A percentile compares a stretch with the other conserved stretches of the same genome.
Conservation (phyloP, 1,140 invertebrate species). For the Drosophila burlai region DNA sequence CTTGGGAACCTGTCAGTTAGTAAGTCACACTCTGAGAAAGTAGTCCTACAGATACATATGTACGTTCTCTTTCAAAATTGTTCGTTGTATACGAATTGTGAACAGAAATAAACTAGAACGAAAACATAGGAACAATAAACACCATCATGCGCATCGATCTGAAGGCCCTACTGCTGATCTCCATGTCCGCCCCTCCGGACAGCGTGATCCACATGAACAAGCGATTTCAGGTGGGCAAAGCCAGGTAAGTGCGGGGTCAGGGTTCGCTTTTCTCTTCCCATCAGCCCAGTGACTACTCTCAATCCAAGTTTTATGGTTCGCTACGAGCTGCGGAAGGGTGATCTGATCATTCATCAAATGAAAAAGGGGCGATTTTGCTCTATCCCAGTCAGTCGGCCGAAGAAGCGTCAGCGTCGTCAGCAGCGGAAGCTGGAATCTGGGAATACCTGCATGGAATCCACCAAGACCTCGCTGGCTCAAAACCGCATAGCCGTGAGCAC, state of each 20-base stretch:
- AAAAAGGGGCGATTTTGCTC: background rate
- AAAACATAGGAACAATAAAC: background rate
- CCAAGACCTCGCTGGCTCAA: background rate
- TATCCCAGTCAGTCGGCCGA: background rate
- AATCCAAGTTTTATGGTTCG: slow-evolving; percentile 38
- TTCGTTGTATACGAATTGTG: slow-evolving; percentile 20
- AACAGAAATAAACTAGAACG: background rate
- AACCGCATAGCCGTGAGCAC: slow-evolving; percentile 3
- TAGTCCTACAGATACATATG: background rate
- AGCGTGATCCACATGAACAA: slow-evolving; percentile 1
- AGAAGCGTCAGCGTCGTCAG: background rate
- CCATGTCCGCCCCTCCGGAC: slow-evolving; percentile 21
- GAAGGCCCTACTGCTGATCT: slow-evolving; percentile 35
- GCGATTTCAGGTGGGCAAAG: slow-evolving; percentile 23
- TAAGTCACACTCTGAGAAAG: background rate
- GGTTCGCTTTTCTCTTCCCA: no score
- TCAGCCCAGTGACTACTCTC: background rate
- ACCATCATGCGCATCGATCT: slow-evolving; percentile 51
- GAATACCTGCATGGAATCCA: background rate
- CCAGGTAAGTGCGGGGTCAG: slow-evolving; percentile 27
- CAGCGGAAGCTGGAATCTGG: background rate
- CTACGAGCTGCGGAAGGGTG: slow-evolving; percentile 29
- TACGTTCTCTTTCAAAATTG: slow-evolving; percentile 26
- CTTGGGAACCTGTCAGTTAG: background rate
- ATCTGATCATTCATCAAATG: slow-evolving; percentile 28